phyloP scores from a whole-genome alignment of 2,797 vertebrate genomes.

The Propithecus deckenii region DNA sequence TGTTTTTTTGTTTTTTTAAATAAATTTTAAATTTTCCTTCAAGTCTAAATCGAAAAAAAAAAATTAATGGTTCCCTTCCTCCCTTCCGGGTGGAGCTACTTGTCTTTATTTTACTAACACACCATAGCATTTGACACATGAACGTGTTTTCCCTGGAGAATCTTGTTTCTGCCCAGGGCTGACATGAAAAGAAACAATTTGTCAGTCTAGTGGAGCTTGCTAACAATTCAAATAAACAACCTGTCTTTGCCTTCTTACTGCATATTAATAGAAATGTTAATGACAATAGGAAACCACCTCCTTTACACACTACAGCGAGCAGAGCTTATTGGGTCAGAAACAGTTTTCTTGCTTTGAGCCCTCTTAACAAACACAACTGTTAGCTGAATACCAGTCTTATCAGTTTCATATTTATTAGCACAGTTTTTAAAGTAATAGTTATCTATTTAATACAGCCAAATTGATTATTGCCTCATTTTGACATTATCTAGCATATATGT shows the following conservation, averaged over 20 bases:
- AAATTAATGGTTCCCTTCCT: not conserved
- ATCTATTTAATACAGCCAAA: conserved; percentile 17
- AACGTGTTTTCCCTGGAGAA: conserved; percentile 56
- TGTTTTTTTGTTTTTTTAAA: not conserved
- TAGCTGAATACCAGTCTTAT: not conserved
- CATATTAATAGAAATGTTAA: conserved; percentile 72
- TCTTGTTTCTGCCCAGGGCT: conserved; percentile 39
- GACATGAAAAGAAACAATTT: conserved; percentile 52
- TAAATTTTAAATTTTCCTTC: conserved; percentile 8
- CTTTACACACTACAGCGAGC: not conserved
- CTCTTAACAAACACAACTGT: conserved; percentile 42
- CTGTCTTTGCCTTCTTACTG: conserved; percentile 53
- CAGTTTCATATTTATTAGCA: conserved; percentile 57
- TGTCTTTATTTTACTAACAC: conserved; percentile 57
- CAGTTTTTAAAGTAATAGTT: conserved; percentile 59
- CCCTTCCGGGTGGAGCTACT: not conserved
- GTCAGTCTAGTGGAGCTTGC: conserved; percentile 58
- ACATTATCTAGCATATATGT: not conserved
- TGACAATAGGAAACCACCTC: not conserved
- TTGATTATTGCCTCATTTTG: conserved; percentile 9
- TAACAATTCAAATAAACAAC: conserved; percentile 72
- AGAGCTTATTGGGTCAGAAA: conserved; percentile 60
- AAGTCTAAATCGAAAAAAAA: conserved; percentile 30
- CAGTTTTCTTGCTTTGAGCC: conserved; percentile 46
- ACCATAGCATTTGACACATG: conserved; percentile 30